These are phyloP conservation scores for Buteo buteo DNA, from an alignment of 2,113 vertebrate species.

Conservation along the genomic window DNA sequence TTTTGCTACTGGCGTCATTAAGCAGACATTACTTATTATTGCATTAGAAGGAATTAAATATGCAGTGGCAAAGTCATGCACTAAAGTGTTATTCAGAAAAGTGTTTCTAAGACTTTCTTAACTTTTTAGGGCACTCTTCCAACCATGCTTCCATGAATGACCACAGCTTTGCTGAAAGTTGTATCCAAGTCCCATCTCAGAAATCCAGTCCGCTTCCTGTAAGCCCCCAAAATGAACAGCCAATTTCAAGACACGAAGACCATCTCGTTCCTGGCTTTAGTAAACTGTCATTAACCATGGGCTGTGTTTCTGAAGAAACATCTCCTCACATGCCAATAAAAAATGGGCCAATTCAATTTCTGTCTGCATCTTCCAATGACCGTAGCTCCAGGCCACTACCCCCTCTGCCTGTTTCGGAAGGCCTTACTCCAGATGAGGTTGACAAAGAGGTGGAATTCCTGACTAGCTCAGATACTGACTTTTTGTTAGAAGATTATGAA, in stretches of 20 bases:
- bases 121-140: conserved; percentile 73
- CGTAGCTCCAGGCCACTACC: conserved; percentile 87
- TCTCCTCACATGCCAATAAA: conserved; percentile 76
- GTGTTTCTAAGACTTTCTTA: conserved; percentile 1
- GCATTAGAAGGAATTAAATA: background rate
- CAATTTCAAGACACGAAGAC: conserved; percentile 71
- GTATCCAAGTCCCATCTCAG: conserved; percentile 69
- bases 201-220: conserved; percentile 74
- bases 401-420: conserved; percentile 81
- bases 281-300: conserved; percentile 75
- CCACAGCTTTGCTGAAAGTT: conserved; percentile 62
- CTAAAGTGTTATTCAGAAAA: background rate
- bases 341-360: conserved; percentile 42
- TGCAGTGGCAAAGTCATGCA: background rate
- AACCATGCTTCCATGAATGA: conserved; percentile 28
- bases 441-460: conserved; percentile 93
- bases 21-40: background rate
- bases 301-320: conserved; percentile 62
- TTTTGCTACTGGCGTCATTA: background rate
- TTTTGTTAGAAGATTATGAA: conserved; percentile 77
- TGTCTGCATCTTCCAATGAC: conserved; percentile 31
- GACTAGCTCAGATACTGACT: conserved; percentile 86
- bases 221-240: conserved; percentile 60
- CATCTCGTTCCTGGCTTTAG: conserved; percentile 77
- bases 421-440: conserved; percentile 74